Evolutionary conservation across 2,797 vertebrate species (phyloP).

Genomic region (Pantherophis alleghaniensis): DNA sequence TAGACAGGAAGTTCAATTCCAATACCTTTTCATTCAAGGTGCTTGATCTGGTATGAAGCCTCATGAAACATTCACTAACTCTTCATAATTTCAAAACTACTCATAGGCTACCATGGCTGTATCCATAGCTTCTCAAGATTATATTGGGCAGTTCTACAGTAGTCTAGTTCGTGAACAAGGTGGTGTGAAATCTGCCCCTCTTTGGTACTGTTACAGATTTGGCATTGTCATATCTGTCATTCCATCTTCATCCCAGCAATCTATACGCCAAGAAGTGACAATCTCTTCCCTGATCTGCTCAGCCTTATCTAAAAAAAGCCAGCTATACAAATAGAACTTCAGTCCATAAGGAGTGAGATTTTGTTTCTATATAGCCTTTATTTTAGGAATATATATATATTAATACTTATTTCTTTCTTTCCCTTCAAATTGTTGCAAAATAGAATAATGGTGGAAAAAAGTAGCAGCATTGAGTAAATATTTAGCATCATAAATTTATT

Average conservation of each 20-base stretch:
- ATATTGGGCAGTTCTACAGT: not conserved
- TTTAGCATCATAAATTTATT: not conserved
- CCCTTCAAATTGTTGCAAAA: not conserved
- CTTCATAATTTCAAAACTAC: not conserved
- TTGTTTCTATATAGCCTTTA: not conserved
- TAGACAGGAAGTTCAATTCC: not conserved
- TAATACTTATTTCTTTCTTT: not conserved
- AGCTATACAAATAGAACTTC: not conserved
- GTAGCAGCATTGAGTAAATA: not conserved
- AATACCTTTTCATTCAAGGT: not conserved
- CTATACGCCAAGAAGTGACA: too few species aligned
- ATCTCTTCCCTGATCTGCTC: too few species aligned
- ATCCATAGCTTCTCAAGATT: not conserved
- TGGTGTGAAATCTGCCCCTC: not conserved
- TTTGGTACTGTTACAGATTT: not conserved
- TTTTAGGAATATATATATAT: not conserved
- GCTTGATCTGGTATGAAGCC: not conserved
- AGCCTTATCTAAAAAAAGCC: too few species aligned
- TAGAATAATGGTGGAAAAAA: not conserved
- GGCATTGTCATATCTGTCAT: too few species aligned
- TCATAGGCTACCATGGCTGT: not conserved
- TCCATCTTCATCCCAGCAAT: too few species aligned
- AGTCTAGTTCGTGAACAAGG: not conserved
- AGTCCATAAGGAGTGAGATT: not conserved
- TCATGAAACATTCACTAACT: not conserved